These are phyloP conservation scores for Pseudolaguvia tuberculata DNA, from an alignment of 2,113 vertebrate species.

Conservation along the genomic window DNA sequence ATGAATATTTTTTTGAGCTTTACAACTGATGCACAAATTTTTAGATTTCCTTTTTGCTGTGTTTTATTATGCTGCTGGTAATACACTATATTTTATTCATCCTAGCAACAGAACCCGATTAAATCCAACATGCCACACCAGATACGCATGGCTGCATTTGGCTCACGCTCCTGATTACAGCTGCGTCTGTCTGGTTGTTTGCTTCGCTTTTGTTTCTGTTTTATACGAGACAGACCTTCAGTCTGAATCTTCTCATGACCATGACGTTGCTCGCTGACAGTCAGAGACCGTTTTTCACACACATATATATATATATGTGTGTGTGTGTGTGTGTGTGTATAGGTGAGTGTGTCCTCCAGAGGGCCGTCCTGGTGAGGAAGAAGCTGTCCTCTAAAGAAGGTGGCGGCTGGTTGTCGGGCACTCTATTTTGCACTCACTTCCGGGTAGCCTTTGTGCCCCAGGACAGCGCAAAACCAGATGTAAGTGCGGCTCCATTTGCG, in stretches of 20 bases:
- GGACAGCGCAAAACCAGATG: conserved; percentile 65
- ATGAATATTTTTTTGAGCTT: conserved; percentile 1
- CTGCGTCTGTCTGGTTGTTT: not conserved
- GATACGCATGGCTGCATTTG: not conserved
- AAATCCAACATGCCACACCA: not conserved
- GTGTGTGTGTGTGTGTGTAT: too few species aligned
- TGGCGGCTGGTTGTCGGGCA: conserved; percentile 74
- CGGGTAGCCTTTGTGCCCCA: conserved; percentile 80
- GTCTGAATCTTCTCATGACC: not conserved
- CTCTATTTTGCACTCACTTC: conserved; percentile 82
- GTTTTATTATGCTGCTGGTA: not conserved
- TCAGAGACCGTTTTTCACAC: not conserved
- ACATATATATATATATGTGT: too few species aligned
- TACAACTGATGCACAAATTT: not conserved
- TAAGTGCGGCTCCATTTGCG: conserved; percentile 17
- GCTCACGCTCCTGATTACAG: not conserved
- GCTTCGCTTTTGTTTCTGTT: not conserved
- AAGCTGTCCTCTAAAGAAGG: conserved; percentile 69
- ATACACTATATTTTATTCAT: not conserved
- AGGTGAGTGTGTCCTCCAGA: conserved; percentile 72
- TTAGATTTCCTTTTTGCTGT: not conserved
- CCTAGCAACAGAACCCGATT: not conserved
- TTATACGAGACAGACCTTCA: conserved; percentile 32
- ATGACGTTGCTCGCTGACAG: not conserved
- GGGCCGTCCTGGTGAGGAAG: conserved; percentile 71